phyloP scores from a whole-genome alignment of 2,113 vertebrate species.

The Apteryx owenii region DNA sequence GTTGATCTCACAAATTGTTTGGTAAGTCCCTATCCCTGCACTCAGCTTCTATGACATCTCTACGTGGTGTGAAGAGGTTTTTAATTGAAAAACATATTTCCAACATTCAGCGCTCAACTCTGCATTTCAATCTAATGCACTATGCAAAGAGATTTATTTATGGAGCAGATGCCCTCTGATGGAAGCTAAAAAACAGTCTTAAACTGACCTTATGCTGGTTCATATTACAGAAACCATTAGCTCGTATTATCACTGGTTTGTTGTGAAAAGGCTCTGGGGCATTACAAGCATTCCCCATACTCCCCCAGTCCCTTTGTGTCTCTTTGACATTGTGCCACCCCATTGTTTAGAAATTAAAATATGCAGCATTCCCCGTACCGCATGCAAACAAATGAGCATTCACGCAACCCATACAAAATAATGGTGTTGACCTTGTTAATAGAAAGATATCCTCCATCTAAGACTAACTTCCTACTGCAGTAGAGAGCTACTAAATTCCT shows the following conservation, averaged over 20 bases:
- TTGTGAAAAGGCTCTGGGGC: slow-evolving; percentile 21
- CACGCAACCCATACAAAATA: slow-evolving; percentile 16
- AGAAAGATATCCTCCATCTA: slow-evolving; percentile 28
- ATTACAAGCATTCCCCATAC: slow-evolving; percentile 4
- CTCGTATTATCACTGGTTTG: slow-evolving; percentile 26
- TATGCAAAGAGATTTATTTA: slow-evolving; percentile 35
- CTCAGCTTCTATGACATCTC: background rate
- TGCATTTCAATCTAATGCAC: slow-evolving; percentile 18
- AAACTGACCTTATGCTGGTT: slow-evolving; percentile 42
- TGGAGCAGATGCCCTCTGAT: slow-evolving; percentile 18
- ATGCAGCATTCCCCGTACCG: background rate
- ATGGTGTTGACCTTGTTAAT: slow-evolving; percentile 41
- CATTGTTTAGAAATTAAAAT: slow-evolving; percentile 71
- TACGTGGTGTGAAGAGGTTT: slow-evolving; percentile 19
- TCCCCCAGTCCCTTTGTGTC: slow-evolving; percentile 24
- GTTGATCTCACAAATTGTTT: slow-evolving; percentile 40
- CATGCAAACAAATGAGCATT: slow-evolving; percentile 24
- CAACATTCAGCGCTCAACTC: background rate
- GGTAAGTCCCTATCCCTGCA: background rate
- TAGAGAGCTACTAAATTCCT: background rate
- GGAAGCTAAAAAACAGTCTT: slow-evolving; percentile 13
- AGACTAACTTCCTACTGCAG: slow-evolving; percentile 1
- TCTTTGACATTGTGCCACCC: slow-evolving; percentile 66
- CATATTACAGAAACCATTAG: slow-evolving; percentile 25
- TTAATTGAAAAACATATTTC: slow-evolving; percentile 23